A percentile compares a stretch with the other conserved stretches of the same genome.
Conservation (phyloP, 1,140 invertebrate species). For the Vanessa atalanta region DNA sequence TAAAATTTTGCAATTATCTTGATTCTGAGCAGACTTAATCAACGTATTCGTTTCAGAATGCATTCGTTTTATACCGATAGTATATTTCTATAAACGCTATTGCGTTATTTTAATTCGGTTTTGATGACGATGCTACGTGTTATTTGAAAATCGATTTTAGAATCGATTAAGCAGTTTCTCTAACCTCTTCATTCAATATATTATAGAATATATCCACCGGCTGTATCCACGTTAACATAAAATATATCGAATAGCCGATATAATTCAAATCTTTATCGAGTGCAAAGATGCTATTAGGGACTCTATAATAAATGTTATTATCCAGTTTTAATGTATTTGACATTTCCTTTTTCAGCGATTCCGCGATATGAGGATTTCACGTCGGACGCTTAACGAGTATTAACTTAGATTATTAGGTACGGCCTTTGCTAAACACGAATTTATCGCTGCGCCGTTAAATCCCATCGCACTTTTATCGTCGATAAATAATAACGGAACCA, state of each 20-base stretch:
- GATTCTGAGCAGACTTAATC: no score
- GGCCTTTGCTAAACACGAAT: conserved; percentile 21
- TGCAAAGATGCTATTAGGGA: conserved; percentile 23
- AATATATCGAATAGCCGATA: conserved; percentile 18
- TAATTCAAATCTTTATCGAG: conserved; percentile 29
- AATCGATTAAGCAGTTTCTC: conserved; percentile 1
- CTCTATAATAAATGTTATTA: conserved; percentile 31
- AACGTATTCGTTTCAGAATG: no score
- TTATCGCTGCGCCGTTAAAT: conserved; percentile 40
- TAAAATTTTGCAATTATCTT: no score
- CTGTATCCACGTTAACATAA: conserved; percentile 14
- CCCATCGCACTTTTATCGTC: conserved; percentile 35
- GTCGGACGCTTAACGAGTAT: conserved; percentile 4
- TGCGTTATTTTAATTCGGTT: neutral
- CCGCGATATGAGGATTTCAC: conserved; percentile 10
- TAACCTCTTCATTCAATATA: neutral
- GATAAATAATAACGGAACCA: conserved; percentile 40
- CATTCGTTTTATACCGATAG: neutral
- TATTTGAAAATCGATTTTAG: neutral
- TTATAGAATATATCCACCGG: neutral
- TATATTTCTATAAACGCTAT: neutral
- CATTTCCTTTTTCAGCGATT: conserved; percentile 26
- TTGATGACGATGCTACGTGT: neutral
- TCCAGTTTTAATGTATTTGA: conserved; percentile 25
- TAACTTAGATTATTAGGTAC: conserved; percentile 16